Percentiles rank a stretch among this genome's conserved stretches.
Evolutionary conservation across 2,797 vertebrate species (phyloP).

Genomic region (Sebastes trivittatus): DNA sequence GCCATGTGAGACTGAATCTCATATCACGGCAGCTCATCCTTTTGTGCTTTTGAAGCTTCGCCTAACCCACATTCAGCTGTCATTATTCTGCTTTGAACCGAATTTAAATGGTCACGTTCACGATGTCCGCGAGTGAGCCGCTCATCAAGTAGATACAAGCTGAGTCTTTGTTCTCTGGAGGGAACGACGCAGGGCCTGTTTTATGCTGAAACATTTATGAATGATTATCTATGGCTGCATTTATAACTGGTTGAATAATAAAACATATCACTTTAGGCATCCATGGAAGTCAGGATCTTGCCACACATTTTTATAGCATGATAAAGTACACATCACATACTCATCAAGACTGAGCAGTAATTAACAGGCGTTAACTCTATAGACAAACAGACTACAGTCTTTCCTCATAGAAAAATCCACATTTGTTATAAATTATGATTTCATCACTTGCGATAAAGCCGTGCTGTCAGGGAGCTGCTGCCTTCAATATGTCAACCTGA

Average conservation of each 20-base stretch:
- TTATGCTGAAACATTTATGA: constrained; percentile 26
- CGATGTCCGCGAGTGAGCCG: constrained; percentile 7
- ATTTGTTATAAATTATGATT: not conserved
- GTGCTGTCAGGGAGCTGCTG: not conserved
- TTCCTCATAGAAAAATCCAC: not conserved
- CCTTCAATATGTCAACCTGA: not conserved
- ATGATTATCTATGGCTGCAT: constrained; percentile 21
- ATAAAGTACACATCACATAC: constrained; percentile 2
- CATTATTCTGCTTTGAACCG: constrained; percentile 47
- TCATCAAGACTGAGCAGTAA: constrained; percentile 27
- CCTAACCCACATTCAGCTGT: constrained; percentile 54
- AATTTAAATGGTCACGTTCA: constrained; percentile 40
- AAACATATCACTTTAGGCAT: constrained; percentile 16
- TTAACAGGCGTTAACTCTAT: not conserved
- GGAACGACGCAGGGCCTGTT: not conserved
- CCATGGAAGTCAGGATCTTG: constrained; percentile 12
- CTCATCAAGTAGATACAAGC: constrained; percentile 39
- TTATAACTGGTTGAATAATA: constrained; percentile 24
- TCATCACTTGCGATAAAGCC: not conserved
- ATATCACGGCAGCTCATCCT: constrained; percentile 41
- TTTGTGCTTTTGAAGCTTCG: constrained; percentile 43
- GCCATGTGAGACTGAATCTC: constrained; percentile 34
- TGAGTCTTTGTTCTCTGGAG: constrained; percentile 42
- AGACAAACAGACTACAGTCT: not conserved
- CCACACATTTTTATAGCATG: not conserved